Conservation (phyloP, 2,113 vertebrate genomes). For the Pogonocichla stellata region DNA sequence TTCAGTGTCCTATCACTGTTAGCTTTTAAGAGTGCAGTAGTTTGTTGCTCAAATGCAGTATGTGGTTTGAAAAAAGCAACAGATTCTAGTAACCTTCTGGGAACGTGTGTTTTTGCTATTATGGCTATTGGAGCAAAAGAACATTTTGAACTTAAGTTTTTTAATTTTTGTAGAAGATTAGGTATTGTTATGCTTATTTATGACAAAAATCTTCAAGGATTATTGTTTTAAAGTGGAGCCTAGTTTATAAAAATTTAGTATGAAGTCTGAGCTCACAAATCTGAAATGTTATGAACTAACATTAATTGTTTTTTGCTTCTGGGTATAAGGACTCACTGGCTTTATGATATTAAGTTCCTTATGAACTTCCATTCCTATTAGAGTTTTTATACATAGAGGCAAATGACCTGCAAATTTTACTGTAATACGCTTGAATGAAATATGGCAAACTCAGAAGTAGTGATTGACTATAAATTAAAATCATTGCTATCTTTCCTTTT, state of each 20-base stretch:
- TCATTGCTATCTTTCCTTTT: background rate
- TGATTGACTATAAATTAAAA: background rate
- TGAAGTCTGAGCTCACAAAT: background rate
- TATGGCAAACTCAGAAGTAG: background rate
- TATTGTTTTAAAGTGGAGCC: background rate
- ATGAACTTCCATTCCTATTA: background rate
- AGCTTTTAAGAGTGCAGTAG: slow-evolving; percentile 60
- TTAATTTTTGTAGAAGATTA: background rate
- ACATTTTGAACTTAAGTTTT: background rate
- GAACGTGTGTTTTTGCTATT: slow-evolving; percentile 1
- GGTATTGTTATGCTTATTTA: background rate
- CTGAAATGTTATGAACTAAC: background rate
- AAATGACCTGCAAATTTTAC: background rate
- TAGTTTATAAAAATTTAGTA: background rate
- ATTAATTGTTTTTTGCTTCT: background rate
- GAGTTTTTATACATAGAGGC: background rate
- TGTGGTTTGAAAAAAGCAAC: slow-evolving; percentile 47
- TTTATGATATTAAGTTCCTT: background rate
- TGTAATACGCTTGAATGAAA: background rate
- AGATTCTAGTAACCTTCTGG: slow-evolving; percentile 19
- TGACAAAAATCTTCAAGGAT: background rate
- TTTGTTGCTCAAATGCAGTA: slow-evolving; percentile 56
- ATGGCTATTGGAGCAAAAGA: background rate
- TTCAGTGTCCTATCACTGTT: slow-evolving; percentile 60
- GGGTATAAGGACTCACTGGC: background rate